A percentile compares a stretch with the other conserved stretches of the same genome.
Evolutionary conservation across 2,113 vertebrate genomes (phyloP).

Genomic region (Podarcis muralis): DNA sequence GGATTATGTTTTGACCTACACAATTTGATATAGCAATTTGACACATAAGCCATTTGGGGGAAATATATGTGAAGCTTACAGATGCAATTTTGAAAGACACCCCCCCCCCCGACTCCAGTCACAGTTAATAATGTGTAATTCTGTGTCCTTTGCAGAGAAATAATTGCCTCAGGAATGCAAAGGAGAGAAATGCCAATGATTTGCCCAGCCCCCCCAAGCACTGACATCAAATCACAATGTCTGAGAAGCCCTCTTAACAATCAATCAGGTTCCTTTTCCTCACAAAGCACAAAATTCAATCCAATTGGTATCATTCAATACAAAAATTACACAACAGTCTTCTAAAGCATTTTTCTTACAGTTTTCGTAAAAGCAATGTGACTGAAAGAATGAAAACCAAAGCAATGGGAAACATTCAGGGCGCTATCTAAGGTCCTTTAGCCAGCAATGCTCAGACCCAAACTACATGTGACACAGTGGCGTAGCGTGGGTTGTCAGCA

Average conservation of each 20-base stretch:
- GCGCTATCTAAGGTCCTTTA: neutral
- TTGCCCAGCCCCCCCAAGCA: neutral
- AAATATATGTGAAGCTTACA: neutral
- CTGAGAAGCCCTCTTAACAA: neutral
- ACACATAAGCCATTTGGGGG: neutral
- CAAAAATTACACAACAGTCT: neutral
- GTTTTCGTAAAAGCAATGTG: neutral
- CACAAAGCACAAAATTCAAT: neutral
- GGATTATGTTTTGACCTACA: neutral
- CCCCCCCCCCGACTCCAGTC: neutral
- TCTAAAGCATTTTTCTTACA: neutral
- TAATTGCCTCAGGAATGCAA: neutral
- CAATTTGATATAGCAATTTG: neutral
- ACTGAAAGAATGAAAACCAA: neutral
- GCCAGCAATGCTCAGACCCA: neutral
- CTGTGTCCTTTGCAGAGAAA: rapidly evolving
- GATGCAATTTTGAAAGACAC: neutral
- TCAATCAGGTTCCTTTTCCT: neutral
- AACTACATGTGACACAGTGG: neutral
- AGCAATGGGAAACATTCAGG: neutral
- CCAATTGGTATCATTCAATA: neutral
- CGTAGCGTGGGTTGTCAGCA: too few species aligned
- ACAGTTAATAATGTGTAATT: neutral
- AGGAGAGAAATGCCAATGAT: conserved; percentile 10
- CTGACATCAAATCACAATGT: neutral